These are phyloP conservation scores for Taxidea taxus DNA, from an alignment of 2,113 vertebrate genomes.

Conservation along the genomic window DNA sequence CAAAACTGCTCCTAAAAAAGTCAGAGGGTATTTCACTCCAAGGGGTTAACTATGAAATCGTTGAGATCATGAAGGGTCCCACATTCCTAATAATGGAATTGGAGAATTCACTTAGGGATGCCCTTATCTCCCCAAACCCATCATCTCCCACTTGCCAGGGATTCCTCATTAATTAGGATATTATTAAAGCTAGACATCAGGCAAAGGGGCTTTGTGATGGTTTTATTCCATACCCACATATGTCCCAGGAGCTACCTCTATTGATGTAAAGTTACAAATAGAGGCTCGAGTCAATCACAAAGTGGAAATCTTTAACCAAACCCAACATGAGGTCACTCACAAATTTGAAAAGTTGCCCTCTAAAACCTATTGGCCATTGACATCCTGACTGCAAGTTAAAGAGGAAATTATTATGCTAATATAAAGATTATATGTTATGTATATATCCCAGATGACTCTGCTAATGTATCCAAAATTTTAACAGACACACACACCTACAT, in stretches of 20 bases:
- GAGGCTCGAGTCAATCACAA: background rate
- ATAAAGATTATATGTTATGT: background rate
- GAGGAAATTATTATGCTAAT: background rate
- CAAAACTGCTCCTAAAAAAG: background rate
- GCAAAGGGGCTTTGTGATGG: background rate
- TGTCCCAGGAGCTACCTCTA: background rate
- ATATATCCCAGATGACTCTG: background rate
- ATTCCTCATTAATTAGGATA: background rate
- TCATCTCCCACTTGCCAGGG: background rate
- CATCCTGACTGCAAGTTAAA: background rate
- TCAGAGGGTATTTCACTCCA: background rate
- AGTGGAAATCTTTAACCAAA: background rate
- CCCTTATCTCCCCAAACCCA: background rate
- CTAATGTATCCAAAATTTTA: background rate
- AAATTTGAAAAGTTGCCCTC: background rate
- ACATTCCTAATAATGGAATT: background rate
- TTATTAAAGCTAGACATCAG: background rate
- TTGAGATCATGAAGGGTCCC: background rate
- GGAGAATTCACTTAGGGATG: background rate
- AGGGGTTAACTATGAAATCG: background rate
- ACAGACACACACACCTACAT: background rate
- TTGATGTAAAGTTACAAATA: background rate
- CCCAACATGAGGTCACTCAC: background rate
- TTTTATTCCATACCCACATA: background rate
- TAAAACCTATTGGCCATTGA: background rate